These are phyloP conservation scores for Zootoca vivipara DNA, from an alignment of 2,113 vertebrate species.

Conservation along the genomic window DNA sequence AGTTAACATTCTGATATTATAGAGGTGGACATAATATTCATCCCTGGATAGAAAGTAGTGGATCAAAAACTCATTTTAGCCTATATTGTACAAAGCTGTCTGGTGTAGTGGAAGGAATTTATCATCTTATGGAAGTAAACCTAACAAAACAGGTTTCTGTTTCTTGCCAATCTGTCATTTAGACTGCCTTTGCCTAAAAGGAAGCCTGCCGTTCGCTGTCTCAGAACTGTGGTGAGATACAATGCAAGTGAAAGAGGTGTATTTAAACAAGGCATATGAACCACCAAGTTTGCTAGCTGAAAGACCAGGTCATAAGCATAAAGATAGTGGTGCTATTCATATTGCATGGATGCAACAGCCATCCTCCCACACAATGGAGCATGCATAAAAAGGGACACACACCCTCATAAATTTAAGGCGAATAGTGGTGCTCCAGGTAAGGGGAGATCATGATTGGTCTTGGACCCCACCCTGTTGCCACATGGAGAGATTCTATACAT, in stretches of 20 bases:
- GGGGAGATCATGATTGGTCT: neutral
- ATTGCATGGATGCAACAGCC: neutral
- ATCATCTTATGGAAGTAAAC: neutral
- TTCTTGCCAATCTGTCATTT: slow-evolving; percentile 12
- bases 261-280: neutral
- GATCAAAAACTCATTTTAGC: slow-evolving; percentile 16
- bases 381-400: neutral
- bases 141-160: neutral
- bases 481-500: neutral
- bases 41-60: neutral
- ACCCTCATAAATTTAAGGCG: neutral
- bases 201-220: neutral
- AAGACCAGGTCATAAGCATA: neutral
- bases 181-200: neutral
- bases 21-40: neutral
- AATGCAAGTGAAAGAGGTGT: neutral
- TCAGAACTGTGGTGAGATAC: neutral
- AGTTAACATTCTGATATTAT: neutral
- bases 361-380: neutral
- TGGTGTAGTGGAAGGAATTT: neutral
- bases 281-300: neutral
- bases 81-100: neutral
- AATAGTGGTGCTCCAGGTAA: neutral
- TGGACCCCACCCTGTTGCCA: neutral
- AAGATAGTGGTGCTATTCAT: neutral